Evolutionary conservation across 2,888 invertebrate genomes (phyloP).

Genomic region (Heliconius sara): DNA sequence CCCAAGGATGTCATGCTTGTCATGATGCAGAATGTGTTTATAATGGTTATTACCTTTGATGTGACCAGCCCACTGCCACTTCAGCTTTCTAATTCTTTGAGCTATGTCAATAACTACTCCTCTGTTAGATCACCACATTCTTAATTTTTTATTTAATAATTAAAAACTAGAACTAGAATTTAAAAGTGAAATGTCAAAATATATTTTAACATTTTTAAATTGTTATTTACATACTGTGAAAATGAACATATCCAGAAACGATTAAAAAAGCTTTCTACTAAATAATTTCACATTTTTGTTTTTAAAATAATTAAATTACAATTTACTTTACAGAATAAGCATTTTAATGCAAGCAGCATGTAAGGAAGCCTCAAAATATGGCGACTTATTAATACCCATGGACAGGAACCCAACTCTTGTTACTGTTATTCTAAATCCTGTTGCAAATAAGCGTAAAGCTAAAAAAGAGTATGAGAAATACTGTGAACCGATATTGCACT

Average conservation of each 20-base stretch:
- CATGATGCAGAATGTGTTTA: neutral
- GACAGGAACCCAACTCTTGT: conserved; percentile 88
- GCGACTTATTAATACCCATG: conserved; percentile 85
- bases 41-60: neutral
- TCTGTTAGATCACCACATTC: neutral
- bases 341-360: conserved; percentile 92
- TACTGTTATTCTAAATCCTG: conserved; percentile 95
- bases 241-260: too few relatives aligned
- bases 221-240: too few relatives aligned
- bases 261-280: too few relatives aligned
- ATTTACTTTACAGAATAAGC: conserved; percentile 84
- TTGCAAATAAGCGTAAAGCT: conserved; percentile 90
- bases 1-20: too few relatives aligned
- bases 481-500: conserved; percentile 95
- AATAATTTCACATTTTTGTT: too few relatives aligned
- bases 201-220: too few relatives aligned
- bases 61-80: too few relatives aligned
- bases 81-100: neutral
- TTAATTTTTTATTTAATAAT: neutral
- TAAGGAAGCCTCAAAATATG: conserved; percentile 89
- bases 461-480: conserved; percentile 92
- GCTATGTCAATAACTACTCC: neutral
- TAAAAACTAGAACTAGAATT: too few relatives aligned
- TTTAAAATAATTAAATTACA: neutral
- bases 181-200: too few relatives aligned